A percentile compares a stretch with the other conserved stretches of the same genome.
Conservation (phyloP, 2,797 vertebrate genomes). For the Dicrostonyx torquatus region DNA sequence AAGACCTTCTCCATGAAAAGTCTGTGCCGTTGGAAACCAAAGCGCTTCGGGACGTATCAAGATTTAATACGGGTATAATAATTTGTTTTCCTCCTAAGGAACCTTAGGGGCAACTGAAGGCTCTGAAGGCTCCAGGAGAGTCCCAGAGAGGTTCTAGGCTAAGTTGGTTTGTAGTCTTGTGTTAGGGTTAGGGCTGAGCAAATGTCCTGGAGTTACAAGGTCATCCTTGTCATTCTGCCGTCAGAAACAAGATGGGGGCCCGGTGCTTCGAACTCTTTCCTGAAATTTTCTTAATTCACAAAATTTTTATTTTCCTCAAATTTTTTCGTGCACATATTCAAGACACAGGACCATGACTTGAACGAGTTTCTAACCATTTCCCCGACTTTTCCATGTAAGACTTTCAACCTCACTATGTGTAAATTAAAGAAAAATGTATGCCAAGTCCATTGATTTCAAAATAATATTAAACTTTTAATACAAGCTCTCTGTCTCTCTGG, state of each 20-base stretch:
- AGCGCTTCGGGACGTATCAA: neutral
- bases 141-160: fast-evolving
- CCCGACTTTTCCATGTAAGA: neutral
- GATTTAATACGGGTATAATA: neutral
- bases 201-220: fast-evolving
- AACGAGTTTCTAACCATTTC: neutral
- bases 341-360: fast-evolving
- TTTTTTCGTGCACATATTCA: neutral
- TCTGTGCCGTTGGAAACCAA: neutral
- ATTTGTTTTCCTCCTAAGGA: neutral
- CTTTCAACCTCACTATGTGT: no score
- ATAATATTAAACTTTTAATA: neutral
- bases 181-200: neutral
- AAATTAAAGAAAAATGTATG: neutral
- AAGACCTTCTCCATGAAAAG: neutral
- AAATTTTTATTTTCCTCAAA: neutral
- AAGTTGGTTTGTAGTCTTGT: neutral
- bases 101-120: neutral
- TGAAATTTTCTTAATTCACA: neutral
- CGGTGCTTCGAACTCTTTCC: neutral
- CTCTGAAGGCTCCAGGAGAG: fast-evolving
- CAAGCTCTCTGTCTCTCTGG: neutral
- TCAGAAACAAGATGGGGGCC: neutral
- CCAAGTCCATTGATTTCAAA: neutral
- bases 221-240: neutral